Conservation (phyloP, 2,113 vertebrate genomes). For the Lagopus leucura region DNA sequence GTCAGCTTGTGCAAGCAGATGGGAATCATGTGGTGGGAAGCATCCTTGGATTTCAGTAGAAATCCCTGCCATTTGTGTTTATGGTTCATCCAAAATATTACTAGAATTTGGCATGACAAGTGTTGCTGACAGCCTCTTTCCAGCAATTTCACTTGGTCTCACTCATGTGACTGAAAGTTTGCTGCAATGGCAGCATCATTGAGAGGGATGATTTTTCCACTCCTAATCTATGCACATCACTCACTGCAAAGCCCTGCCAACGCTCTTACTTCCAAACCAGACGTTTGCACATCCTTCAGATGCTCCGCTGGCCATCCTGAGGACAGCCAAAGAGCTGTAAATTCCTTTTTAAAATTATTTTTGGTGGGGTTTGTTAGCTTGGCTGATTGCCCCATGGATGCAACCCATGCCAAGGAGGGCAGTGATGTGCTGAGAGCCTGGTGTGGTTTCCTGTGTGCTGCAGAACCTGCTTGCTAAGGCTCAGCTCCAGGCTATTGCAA, state of each 20-base stretch:
- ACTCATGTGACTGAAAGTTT: neutral
- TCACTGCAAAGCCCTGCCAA: neutral
- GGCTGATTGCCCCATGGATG: neutral
- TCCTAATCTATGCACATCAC: neutral
- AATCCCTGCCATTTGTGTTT: neutral
- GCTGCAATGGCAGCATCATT: neutral
- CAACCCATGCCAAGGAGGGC: neutral
- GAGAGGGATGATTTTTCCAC: neutral
- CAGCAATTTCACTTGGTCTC: neutral
- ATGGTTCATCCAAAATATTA: neutral
- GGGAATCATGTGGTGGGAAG: neutral
- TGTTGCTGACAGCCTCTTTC: neutral
- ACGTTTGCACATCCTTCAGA: neutral
- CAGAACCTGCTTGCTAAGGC: neutral
- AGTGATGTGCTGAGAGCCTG: rapidly evolving
- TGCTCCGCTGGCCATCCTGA: neutral
- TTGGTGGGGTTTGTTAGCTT: neutral
- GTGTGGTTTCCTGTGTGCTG: rapidly evolving
- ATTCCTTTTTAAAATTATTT: neutral
- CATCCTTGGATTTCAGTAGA: neutral
- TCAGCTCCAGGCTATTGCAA: neutral
- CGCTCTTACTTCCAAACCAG: neutral
- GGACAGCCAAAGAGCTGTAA: neutral
- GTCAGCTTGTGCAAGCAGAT: neutral
- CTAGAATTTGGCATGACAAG: neutral